A percentile compares a stretch with the other conserved stretches of the same genome.
Evolutionary conservation across 2,113 vertebrate genomes (phyloP).

Genomic region (Trogon surrucura): DNA sequence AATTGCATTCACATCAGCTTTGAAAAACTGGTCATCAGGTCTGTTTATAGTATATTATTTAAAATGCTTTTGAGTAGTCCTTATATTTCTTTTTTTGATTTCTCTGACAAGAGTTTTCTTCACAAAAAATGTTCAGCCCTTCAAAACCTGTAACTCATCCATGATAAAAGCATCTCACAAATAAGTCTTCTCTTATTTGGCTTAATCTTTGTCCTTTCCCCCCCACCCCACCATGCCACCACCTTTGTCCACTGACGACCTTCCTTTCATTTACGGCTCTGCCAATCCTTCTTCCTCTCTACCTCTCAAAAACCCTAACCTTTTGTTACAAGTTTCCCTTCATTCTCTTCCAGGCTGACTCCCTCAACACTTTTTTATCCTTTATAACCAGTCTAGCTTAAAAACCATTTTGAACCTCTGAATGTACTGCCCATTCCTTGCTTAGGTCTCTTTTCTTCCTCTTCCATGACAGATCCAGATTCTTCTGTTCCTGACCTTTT

Average conservation of each 20-base stretch:
- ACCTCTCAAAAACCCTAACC: neutral
- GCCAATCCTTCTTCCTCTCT: neutral
- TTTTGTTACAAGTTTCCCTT: neutral
- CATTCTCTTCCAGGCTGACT: neutral
- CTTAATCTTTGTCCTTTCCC: neutral
- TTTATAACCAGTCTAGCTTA: neutral
- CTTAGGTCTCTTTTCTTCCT: neutral
- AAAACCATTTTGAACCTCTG: neutral
- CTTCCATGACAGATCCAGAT: neutral
- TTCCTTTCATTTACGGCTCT: neutral
- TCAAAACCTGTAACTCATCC: neutral
- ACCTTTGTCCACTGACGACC: neutral
- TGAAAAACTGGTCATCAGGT: neutral
- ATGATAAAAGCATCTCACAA: neutral
- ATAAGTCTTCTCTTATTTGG: neutral
- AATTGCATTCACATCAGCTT: neutral
- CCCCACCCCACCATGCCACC: neutral
- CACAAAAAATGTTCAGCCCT: neutral
- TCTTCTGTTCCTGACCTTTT: neutral
- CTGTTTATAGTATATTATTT: neutral
- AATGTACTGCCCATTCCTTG: neutral
- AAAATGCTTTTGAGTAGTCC: neutral
- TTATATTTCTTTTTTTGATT: neutral
- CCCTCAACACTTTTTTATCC: neutral
- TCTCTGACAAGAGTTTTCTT: neutral